Conservation (phyloP, 2,888 invertebrate species). For the Kuschelorhynchus macadamiae region DNA sequence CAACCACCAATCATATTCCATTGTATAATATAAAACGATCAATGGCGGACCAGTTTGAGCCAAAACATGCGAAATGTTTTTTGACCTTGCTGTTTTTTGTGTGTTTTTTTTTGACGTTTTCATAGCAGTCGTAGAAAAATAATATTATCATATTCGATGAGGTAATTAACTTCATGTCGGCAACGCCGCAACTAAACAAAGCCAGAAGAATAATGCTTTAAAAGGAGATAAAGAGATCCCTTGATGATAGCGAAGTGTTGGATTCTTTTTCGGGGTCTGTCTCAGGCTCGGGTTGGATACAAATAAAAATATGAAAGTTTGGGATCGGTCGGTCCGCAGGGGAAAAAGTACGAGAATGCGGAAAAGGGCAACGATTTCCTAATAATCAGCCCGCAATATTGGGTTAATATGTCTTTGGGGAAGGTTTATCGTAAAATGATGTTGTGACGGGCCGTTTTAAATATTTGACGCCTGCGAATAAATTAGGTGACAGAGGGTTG, state of each 20-base stretch:
- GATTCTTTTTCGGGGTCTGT: constrained; percentile 49
- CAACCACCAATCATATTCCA: too few species aligned
- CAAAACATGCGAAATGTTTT: too few species aligned
- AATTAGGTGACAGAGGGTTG: not conserved
- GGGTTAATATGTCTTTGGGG: constrained; percentile 48
- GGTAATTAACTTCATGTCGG: constrained; percentile 5
- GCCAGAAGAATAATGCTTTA: constrained; percentile 57
- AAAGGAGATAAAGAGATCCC: constrained; percentile 60
- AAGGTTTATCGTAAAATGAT: constrained; percentile 38
- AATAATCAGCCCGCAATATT: constrained; percentile 44
- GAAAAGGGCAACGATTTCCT: constrained; percentile 46
- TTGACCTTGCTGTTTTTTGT: too few species aligned
- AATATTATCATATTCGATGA: too few species aligned
- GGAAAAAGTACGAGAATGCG: constrained; percentile 46
- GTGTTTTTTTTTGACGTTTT: not conserved
- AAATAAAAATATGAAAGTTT: constrained; percentile 47
- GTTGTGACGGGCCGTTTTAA: constrained; percentile 8
- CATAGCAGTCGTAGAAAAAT: too few species aligned
- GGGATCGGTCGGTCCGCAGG: constrained; percentile 38
- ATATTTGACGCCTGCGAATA: constrained; percentile 12
- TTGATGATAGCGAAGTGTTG: constrained; percentile 60
- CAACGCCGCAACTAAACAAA: constrained; percentile 45
- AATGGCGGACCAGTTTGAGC: too few species aligned
- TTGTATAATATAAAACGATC: too few species aligned
- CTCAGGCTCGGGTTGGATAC: constrained; percentile 30